phyloP scores from a whole-genome alignment of 1,140 invertebrate genomes.

The Drosophila tropicalis region DNA sequence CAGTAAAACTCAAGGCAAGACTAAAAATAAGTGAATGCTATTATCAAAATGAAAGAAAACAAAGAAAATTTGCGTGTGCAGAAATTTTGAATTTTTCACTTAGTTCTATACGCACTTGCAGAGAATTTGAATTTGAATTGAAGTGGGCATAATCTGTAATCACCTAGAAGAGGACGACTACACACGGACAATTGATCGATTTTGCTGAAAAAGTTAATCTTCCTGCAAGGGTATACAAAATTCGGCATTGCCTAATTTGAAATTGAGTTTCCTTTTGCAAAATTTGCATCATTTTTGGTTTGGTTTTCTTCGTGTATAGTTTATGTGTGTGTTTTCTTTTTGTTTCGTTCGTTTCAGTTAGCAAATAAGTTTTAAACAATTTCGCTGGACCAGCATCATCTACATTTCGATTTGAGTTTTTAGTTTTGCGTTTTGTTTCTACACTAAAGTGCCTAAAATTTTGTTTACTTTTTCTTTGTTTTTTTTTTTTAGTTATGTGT shows the following conservation, averaged over 20 bases:
- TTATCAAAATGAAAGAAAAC: neutral
- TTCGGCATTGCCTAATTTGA: neutral
- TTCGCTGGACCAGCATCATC: slow-evolving; percentile 53
- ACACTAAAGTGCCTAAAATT: slow-evolving; percentile 63
- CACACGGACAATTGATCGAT: too few relatives aligned
- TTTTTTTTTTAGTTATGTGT: slow-evolving; percentile 10
- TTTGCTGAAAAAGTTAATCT: too few relatives aligned
- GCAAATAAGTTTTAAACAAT: slow-evolving; percentile 71
- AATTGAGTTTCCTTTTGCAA: neutral
- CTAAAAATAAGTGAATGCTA: neutral
- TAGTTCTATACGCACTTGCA: neutral
- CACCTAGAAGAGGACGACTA: too few relatives aligned
- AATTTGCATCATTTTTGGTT: neutral
- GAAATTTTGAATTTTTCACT: slow-evolving; percentile 14
- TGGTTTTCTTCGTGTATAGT: slow-evolving; percentile 11
- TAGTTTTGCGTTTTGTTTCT: slow-evolving; percentile 27
- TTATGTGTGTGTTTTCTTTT: slow-evolving; percentile 6
- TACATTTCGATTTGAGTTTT: slow-evolving; percentile 2
- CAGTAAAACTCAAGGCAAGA: neutral
- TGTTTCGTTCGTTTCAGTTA: slow-evolving; percentile 30
- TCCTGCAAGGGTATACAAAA: neutral
- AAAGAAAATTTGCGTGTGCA: slow-evolving; percentile 46
- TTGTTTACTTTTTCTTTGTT: slow-evolving; percentile 53
- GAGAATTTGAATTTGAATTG: too few relatives aligned
- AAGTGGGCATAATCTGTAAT: too few relatives aligned